Percentiles rank a stretch among this genome's conserved stretches.
phyloP scores from a whole-genome alignment of 1,140 invertebrate genomes.

The Vanessa atalanta region DNA sequence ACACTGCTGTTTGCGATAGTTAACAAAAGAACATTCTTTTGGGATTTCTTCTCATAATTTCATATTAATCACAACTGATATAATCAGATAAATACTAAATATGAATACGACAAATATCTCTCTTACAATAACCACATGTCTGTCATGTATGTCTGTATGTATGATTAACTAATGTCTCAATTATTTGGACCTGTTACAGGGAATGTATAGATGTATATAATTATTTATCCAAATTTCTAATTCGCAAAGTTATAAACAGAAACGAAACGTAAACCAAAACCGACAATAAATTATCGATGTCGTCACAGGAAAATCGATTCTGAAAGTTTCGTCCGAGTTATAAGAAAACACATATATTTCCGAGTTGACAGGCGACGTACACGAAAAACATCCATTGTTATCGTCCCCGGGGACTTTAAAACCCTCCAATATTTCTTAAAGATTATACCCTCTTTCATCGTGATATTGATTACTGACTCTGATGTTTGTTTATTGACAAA shows the following conservation, averaged over 20 bases:
- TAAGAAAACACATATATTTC: slow-evolving; percentile 62
- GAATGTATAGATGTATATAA: too few relatives aligned
- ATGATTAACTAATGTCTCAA: too few relatives aligned
- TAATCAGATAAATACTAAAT: too few relatives aligned
- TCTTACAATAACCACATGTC: too few relatives aligned
- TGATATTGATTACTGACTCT: slow-evolving; percentile 62
- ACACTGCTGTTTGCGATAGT: too few relatives aligned
- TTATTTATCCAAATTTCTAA: not conserved
- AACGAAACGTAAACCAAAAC: slow-evolving; percentile 21
- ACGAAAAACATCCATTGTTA: slow-evolving; percentile 68
- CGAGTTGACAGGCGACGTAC: slow-evolving; percentile 50
- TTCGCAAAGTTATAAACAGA: not conserved
- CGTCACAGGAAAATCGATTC: slow-evolving; percentile 51
- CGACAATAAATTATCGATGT: slow-evolving; percentile 51
- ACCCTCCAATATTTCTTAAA: slow-evolving; percentile 58
- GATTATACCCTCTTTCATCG: slow-evolving; percentile 61
- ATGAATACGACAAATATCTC: too few relatives aligned
- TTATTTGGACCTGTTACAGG: too few relatives aligned
- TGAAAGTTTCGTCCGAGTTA: slow-evolving; percentile 47
- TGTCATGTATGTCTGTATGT: too few relatives aligned
- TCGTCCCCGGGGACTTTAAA: slow-evolving; percentile 65
- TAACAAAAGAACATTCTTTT: too few relatives aligned
- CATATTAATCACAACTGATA: too few relatives aligned
- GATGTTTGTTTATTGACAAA: slow-evolving; percentile 62
- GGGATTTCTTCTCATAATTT: too few relatives aligned